These are phyloP conservation scores for Gallinago undulata DNA, from an alignment of 2,113 vertebrate genomes.

Conservation along the genomic window DNA sequence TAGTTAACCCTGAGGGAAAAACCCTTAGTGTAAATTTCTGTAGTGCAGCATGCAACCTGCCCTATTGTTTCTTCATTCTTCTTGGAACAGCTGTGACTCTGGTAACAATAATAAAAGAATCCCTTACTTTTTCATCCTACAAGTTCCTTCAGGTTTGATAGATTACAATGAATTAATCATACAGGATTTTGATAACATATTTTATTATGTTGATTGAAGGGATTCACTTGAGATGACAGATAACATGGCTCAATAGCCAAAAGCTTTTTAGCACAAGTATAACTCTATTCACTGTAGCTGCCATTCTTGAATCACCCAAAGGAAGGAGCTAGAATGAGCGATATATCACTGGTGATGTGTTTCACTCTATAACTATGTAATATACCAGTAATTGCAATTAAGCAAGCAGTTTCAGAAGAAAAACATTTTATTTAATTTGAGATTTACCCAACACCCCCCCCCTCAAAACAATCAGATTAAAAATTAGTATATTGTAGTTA, in stretches of 20 bases:
- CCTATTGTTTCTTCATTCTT: not conserved
- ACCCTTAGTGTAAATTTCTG: not conserved
- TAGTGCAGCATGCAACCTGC: not conserved
- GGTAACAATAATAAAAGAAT: slow-evolving; percentile 51
- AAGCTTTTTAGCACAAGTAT: slow-evolving; percentile 27
- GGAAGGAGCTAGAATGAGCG: not conserved
- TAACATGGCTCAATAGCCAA: slow-evolving; percentile 34
- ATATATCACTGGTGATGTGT: not conserved
- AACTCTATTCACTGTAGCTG: slow-evolving; percentile 5
- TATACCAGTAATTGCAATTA: not conserved
- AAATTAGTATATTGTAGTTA: not conserved
- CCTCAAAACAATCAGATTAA: not conserved
- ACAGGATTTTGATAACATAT: slow-evolving; percentile 39
- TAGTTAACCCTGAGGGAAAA: not conserved
- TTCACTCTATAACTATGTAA: not conserved
- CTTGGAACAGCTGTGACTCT: slow-evolving; percentile 7
- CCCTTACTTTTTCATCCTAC: not conserved
- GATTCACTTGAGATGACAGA: slow-evolving; percentile 52
- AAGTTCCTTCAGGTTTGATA: slow-evolving; percentile 49
- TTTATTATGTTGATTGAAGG: slow-evolving; percentile 52
- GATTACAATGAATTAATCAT: slow-evolving; percentile 60
- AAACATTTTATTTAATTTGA: not conserved
- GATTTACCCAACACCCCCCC: not conserved
- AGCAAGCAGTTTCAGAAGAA: slow-evolving; percentile 7
- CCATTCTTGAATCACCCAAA: slow-evolving; percentile 25